Evolutionary conservation across 2,888 invertebrate genomes (phyloP).

Genomic region (Morinoia aosen): DNA sequence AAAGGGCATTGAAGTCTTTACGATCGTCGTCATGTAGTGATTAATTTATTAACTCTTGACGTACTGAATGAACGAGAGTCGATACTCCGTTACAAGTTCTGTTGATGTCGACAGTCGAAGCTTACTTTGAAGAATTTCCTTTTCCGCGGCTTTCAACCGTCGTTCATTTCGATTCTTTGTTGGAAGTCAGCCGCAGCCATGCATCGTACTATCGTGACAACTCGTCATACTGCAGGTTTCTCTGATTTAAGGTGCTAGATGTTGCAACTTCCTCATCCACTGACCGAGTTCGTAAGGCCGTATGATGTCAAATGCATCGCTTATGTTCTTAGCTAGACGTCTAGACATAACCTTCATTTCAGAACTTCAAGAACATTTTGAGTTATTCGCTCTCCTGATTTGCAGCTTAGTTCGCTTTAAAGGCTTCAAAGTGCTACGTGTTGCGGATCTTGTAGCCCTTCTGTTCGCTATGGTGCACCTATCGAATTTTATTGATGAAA

Average conservation of each 20-base stretch:
- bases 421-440: neutral
- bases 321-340: neutral
- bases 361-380: neutral
- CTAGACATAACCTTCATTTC: neutral
- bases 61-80: neutral
- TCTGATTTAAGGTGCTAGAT: neutral
- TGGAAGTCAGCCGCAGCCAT: neutral
- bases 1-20: neutral
- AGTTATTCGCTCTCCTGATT: neutral
- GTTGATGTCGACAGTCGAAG: neutral
- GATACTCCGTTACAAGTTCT: neutral
- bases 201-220: neutral
- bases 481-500: neutral
- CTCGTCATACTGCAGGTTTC: neutral
- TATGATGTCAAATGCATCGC: neutral
- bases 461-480: neutral
- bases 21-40: neutral
- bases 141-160: neutral
- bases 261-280: neutral
- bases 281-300: neutral
- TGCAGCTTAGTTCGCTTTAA: neutral
- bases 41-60: neutral
- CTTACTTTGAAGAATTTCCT: neutral
- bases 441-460: neutral
- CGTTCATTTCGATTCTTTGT: neutral